phyloP scores from a whole-genome alignment of 1,140 invertebrate species.

The Sogatella furcifera region DNA sequence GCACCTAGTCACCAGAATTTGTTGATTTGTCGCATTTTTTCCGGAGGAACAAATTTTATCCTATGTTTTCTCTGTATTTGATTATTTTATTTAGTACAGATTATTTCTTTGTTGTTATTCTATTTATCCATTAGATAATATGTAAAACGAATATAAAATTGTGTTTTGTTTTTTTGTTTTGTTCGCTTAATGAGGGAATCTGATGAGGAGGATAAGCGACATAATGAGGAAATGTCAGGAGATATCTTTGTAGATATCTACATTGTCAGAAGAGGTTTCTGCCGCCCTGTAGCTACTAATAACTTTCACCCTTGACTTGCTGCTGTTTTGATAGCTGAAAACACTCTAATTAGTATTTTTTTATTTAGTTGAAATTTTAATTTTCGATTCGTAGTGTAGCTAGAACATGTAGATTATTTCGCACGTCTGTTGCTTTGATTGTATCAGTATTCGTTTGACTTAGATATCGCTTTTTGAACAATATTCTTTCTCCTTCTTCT shows the following conservation, averaged over 20 bases:
- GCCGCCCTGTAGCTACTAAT: slow-evolving; percentile 2
- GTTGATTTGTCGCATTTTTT: slow-evolving; percentile 18
- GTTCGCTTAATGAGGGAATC: no score
- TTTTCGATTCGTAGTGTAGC: background rate
- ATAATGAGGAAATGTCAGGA: no score
- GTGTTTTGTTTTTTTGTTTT: no score
- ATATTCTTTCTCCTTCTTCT: background rate
- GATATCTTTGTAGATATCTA: slow-evolving; percentile 1
- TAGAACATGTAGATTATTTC: background rate
- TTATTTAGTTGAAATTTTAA: no score
- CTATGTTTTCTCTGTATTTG: slow-evolving; percentile 20
- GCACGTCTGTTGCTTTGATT: background rate
- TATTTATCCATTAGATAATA: slow-evolving; percentile 18
- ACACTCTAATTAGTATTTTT: background rate
- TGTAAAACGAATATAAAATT: slow-evolving; percentile 1
- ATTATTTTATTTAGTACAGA: slow-evolving; percentile 23
- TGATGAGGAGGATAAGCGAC: slow-evolving; percentile 9
- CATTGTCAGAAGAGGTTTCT: slow-evolving; percentile 2
- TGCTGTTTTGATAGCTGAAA: background rate
- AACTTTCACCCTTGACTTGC: slow-evolving; percentile 8
- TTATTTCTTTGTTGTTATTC: slow-evolving; percentile 21
- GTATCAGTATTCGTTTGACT: background rate
- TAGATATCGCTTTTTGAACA: background rate
- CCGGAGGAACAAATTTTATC: slow-evolving; percentile 20
- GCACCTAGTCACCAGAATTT: slow-evolving; percentile 24